A percentile compares a stretch with the other conserved stretches of the same genome.
phyloP scores from a whole-genome alignment of 2,113 vertebrate genomes.

The Agapornis roseicollis region DNA sequence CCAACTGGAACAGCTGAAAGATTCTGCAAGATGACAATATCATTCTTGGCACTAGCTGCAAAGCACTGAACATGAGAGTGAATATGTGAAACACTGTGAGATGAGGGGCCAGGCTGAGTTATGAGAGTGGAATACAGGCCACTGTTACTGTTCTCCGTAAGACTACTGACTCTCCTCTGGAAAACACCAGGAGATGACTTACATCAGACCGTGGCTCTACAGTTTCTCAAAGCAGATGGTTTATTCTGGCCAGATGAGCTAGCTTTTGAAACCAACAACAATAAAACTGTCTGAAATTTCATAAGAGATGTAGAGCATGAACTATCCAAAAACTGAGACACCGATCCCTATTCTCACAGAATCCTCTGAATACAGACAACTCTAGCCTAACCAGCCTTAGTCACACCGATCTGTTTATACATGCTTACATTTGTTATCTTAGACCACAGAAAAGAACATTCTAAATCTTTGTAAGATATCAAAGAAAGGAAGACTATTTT shows the following conservation, averaged over 20 bases:
- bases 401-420: not conserved
- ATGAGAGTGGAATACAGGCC: not conserved
- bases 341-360: not conserved
- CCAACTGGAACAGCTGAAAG: not conserved
- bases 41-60: not conserved
- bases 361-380: not conserved
- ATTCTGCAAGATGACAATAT: not conserved
- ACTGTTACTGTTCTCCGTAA: not conserved
- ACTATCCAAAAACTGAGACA: not conserved
- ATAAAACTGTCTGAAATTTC: not conserved
- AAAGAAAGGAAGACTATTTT: not conserved
- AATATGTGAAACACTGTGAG: not conserved
- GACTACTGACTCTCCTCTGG: not conserved
- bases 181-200: not conserved
- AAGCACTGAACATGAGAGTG: not conserved
- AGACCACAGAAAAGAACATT: constrained; percentile 4
- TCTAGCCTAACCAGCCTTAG: not conserved
- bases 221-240: not conserved
- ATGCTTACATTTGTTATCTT: not conserved
- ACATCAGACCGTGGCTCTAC: accelerated
- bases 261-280: not conserved
- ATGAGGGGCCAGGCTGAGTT: not conserved
- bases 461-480: constrained; percentile 17
- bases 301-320: not conserved
- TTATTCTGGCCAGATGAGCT: not conserved